phyloP scores from a whole-genome alignment of 2,797 vertebrate species.

The Sandelia bainsii region DNA sequence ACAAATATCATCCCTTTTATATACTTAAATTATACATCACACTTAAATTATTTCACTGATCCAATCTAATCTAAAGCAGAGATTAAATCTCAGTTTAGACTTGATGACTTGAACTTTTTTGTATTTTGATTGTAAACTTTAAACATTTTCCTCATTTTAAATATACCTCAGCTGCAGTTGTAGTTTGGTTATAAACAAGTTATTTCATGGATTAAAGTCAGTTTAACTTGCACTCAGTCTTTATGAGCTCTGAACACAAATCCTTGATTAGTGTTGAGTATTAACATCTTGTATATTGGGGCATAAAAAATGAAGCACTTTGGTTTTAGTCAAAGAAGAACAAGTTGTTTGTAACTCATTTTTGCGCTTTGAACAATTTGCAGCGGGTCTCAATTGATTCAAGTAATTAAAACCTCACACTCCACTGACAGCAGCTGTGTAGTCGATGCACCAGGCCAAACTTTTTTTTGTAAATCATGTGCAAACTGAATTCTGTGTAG shows the following conservation, averaged over 20 bases:
- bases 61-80: neutral
- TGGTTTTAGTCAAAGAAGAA: slow-evolving; percentile 11
- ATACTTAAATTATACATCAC: neutral
- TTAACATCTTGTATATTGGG: neutral
- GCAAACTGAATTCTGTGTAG: slow-evolving; percentile 7
- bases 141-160: neutral
- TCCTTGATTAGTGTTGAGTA: neutral
- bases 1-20: slow-evolving; percentile 30
- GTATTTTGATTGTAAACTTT: neutral
- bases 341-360: neutral
- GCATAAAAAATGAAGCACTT: slow-evolving; percentile 13
- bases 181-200: neutral
- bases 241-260: neutral
- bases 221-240: neutral
- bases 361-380: neutral
- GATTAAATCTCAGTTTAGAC: neutral
- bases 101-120: neutral
- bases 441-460: neutral
- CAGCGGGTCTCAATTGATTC: neutral
- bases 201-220: neutral
- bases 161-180: neutral
- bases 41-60: neutral
- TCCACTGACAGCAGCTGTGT: too few relatives aligned
- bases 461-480: neutral
- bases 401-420: slow-evolving; percentile 11